These are phyloP conservation scores for Kryptolebias marmoratus DNA, from an alignment of 2,113 vertebrate genomes.

Conservation along the genomic window DNA sequence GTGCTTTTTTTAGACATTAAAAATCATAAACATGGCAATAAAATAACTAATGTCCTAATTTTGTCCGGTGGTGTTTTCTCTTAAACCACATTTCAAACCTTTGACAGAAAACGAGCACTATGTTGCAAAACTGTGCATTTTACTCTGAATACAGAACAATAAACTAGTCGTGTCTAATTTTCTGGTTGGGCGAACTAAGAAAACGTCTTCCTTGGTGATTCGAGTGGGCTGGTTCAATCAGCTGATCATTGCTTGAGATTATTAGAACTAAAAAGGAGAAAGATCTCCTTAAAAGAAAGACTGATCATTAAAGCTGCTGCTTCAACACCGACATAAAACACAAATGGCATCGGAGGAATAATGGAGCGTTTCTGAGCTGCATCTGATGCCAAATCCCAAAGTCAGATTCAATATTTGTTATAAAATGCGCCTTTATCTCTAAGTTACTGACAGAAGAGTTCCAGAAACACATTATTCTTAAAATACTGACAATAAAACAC, in stretches of 20 bases:
- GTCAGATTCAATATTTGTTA: not conserved
- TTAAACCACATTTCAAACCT: not conserved
- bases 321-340: not conserved
- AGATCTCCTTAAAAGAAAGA: not conserved
- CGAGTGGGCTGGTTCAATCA: too few relatives aligned
- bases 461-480: not conserved
- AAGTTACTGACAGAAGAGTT: slow-evolving; percentile 1
- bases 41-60: too few relatives aligned
- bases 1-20: too few relatives aligned
- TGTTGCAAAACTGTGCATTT: too few relatives aligned
- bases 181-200: too few relatives aligned
- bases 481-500: not conserved
- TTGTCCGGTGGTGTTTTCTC: too few relatives aligned
- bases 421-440: not conserved
- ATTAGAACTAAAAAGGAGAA: too few relatives aligned
- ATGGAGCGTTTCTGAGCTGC: not conserved
- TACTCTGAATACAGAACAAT: too few relatives aligned
- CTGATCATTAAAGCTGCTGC: not conserved
- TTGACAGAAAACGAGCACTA: not conserved
- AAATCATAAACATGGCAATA: too few relatives aligned
- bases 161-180: too few relatives aligned
- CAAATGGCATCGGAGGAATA: not conserved
- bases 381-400: not conserved
- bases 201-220: too few relatives aligned
- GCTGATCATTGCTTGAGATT: too few relatives aligned